These are phyloP conservation scores for Tachuris rubrigastra DNA, from an alignment of 2,113 vertebrate species.

Conservation along the genomic window DNA sequence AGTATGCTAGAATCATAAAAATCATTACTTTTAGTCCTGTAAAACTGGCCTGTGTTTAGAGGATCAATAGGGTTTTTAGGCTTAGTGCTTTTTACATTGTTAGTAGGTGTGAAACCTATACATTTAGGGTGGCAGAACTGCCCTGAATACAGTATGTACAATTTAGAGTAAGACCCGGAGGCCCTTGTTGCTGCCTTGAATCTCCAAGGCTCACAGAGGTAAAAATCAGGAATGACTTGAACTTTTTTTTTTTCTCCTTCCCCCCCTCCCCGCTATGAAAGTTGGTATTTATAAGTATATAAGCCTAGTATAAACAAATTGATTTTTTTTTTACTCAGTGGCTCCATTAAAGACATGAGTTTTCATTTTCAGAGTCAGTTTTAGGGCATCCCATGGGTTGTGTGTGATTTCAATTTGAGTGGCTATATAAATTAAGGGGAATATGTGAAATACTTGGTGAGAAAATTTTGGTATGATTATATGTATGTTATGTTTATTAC, in stretches of 20 bases:
- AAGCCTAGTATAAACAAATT: background rate
- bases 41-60: background rate
- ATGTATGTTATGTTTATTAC: too few species aligned
- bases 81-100: background rate
- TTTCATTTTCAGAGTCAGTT: background rate
- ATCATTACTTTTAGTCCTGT: background rate
- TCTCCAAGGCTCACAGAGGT: background rate
- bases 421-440: background rate
- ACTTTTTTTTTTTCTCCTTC: rapidly evolving
- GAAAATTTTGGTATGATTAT: background rate
- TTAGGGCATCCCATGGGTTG: background rate
- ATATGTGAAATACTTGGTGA: background rate
- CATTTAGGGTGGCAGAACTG: background rate
- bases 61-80: background rate
- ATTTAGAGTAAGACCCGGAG: background rate
- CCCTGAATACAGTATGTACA: background rate
- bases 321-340: background rate
- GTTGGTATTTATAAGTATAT: background rate
- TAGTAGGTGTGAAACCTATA: background rate
- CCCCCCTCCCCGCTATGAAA: background rate
- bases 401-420: background rate
- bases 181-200: background rate
- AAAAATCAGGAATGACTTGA: background rate
- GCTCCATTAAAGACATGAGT: background rate
- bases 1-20: background rate